Evolutionary conservation across 2,113 vertebrate species (phyloP), one percentile per base, ranked within the genome.

Genomic region (Xenopus laevis): DNA sequence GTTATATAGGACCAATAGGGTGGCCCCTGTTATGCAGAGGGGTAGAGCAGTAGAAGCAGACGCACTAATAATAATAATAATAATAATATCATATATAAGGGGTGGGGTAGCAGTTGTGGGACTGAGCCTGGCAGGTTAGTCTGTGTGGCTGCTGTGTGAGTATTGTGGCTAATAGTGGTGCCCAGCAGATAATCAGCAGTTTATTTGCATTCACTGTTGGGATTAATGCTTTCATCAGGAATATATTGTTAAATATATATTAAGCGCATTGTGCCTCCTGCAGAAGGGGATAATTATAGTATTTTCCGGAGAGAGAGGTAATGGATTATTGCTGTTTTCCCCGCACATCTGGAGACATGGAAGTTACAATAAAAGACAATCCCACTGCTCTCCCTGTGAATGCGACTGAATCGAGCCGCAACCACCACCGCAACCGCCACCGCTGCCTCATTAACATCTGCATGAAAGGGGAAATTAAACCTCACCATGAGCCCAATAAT

Each of bases 301-400:
- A 30, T 67, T 47, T 74, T 44, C 16, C 7, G 30, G 27, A 52
- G 59, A 18, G 45, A 44, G 57, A 52, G 65, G 55, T 62, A 75
- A 50, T 50, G 44, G 65, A 68, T 68, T 75, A 68, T 68, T 68
- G 68, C 72, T 68, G 72, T 75, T 75, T 75, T 68, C 44, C 72
- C 15, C 10, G 23, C 40, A 44, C 72, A 75, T 65, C 72, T 75
- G 72, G 44, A 50, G 7, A 75, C 53, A 75, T 68, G 72, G 67
- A 75, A 68, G 57, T 20, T 68, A 27, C 72, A 60, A 66, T 68
- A 52, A 75, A 40, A 68, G 21, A 20, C 33, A 75, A 53, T 59
- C 55, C 20, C 30, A 65, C 55, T 50, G 65, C 61, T 75, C 68
- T 62, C 57, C 67, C 23, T 27, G 47, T 74, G 65, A 74, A 74